phyloP scores from a whole-genome alignment of 2,113 vertebrate genomes.

The Chaetorhynchus papuensis region DNA sequence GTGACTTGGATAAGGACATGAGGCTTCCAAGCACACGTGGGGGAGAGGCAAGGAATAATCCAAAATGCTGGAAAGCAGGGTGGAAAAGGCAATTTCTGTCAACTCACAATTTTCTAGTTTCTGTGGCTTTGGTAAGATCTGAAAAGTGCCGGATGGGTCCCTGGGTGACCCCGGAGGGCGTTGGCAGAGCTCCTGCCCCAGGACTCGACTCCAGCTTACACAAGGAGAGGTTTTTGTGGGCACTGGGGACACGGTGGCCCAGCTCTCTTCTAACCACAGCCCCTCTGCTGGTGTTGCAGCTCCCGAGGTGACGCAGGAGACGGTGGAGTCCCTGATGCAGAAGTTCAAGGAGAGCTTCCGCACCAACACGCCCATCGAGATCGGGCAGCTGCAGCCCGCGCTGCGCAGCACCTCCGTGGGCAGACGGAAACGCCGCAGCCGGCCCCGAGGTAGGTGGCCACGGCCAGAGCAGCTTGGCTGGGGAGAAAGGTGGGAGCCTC shows the following conservation, averaged over 20 bases:
- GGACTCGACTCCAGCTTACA: accelerated
- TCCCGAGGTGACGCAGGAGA: constrained; percentile 84
- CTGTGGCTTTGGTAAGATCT: background rate
- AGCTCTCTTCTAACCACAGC: constrained; percentile 11
- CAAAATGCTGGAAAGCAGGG: accelerated
- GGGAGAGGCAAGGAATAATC: background rate
- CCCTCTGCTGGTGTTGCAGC: constrained; percentile 67
- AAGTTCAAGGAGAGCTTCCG: constrained; percentile 97
- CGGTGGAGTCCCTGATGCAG: constrained; percentile 94
- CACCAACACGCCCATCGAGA: constrained; percentile 87
- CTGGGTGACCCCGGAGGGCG: accelerated
- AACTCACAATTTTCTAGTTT: background rate
- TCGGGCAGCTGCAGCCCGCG: constrained; percentile 87
- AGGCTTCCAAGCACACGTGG: accelerated
- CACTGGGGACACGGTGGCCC: background rate
- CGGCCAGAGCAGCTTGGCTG: accelerated
- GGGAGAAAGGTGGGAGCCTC: background rate
- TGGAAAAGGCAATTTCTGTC: accelerated
- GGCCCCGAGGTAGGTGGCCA: constrained; percentile 79
- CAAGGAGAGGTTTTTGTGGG: accelerated
- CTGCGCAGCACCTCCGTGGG: constrained; percentile 81
- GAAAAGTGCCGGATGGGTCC: background rate
- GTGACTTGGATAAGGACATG: background rate
- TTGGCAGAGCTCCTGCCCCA: background rate
- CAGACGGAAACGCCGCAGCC: constrained; percentile 82